Percentiles rank a stretch among this genome's conserved stretches.
These are phyloP conservation scores for Pristionchus fissidentatus DNA, from an alignment of 2,888 invertebrate species.

Conservation along the genomic window DNA sequence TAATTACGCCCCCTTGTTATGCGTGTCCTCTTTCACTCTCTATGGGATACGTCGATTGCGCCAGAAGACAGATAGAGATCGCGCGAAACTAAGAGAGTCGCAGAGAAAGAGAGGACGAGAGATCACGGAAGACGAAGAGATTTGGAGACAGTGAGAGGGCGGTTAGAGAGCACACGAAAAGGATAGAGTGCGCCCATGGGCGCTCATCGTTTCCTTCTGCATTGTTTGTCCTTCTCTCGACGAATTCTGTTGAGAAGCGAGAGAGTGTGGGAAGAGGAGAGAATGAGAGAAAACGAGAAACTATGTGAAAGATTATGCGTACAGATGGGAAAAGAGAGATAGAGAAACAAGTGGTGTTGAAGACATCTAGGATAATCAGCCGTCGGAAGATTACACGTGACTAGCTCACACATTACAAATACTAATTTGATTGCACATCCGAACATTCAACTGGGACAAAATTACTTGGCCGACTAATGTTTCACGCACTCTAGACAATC, in stretches of 20 bases:
- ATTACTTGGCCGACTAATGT: too few relatives aligned
- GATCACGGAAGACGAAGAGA: background rate
- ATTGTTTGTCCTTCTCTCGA: slow-evolving; percentile 16
- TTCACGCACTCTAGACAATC: too few relatives aligned
- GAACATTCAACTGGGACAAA: too few relatives aligned
- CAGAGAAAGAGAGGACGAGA: background rate
- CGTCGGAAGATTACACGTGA: background rate
- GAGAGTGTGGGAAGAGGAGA: background rate
- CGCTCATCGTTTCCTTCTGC: background rate
- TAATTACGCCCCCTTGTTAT: too few relatives aligned
- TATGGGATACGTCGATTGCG: too few relatives aligned
- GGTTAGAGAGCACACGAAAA: background rate
- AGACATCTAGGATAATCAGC: background rate
- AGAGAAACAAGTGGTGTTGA: background rate
- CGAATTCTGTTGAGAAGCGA: background rate
- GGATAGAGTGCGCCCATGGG: background rate
- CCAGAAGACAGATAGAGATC: too few relatives aligned
- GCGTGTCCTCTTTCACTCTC: too few relatives aligned
- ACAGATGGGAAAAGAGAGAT: background rate
- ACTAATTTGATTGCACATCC: too few relatives aligned
- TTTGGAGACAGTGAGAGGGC: background rate
- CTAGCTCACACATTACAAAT: background rate
- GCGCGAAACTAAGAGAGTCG: background rate
- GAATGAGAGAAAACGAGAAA: background rate
- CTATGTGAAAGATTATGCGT: background rate